Evolutionary conservation across 1,140 invertebrate species (phyloP).

Genomic region (Drosophila rufa): DNA sequence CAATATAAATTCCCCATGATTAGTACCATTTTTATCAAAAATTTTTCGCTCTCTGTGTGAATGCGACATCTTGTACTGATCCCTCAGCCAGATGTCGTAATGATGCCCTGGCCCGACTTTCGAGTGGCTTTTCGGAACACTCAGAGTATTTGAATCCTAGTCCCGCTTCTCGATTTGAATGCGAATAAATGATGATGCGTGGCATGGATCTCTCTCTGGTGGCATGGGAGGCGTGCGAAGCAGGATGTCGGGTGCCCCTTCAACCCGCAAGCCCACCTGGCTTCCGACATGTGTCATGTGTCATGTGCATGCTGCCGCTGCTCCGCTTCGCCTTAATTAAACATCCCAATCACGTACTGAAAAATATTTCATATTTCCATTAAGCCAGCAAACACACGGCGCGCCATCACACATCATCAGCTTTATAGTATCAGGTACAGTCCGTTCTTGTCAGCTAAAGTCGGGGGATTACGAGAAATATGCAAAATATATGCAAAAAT

Average conservation of each 20-base stretch:
- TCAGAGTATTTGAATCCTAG: slow-evolving; percentile 15
- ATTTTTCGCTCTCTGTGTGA: slow-evolving; percentile 12
- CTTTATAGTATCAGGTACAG: slow-evolving; percentile 14
- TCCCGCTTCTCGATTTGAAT: slow-evolving; percentile 37
- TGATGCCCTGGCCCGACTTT: slow-evolving; percentile 30
- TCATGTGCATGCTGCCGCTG: slow-evolving; percentile 18
- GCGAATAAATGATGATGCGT: slow-evolving; percentile 55
- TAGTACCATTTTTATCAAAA: background rate
- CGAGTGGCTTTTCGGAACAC: slow-evolving; percentile 21
- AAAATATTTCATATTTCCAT: slow-evolving; percentile 54
- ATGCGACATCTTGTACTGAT: background rate
- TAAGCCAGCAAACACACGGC: slow-evolving; percentile 41
- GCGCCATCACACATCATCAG: slow-evolving; percentile 1
- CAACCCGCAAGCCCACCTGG: slow-evolving; percentile 16
- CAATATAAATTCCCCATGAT: rapidly evolving
- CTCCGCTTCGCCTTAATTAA: slow-evolving; percentile 43
- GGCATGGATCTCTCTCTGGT: slow-evolving; percentile 1
- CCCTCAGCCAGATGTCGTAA: slow-evolving; percentile 32
- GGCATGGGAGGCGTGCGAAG: slow-evolving; percentile 27
- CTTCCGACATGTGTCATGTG: slow-evolving; percentile 37
- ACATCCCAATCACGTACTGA: slow-evolving; percentile 46
- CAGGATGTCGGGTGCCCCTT: slow-evolving; percentile 24
- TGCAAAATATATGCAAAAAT: too few species aligned
- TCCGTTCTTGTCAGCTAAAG: background rate
- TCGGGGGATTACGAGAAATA: too few species aligned